Evolutionary conservation across 2,888 invertebrate genomes (phyloP), one percentile per base, ranked within the genome.

Genomic region (Xestia sexstrigata): DNA sequence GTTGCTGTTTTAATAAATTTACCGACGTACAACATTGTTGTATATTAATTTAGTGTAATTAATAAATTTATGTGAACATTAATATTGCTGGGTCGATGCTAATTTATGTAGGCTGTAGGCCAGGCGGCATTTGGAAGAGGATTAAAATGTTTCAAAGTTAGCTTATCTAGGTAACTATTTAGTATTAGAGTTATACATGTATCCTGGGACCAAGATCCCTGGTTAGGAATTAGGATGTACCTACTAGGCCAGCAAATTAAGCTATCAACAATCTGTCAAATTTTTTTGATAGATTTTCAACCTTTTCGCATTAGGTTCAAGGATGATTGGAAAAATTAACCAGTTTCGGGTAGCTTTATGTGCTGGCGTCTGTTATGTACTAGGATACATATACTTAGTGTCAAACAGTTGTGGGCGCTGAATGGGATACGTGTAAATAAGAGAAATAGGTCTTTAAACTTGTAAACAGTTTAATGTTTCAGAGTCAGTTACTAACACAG

Each of bases 1-100:
- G 83, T 74, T 60, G 42, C 65, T 49, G 26, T 47, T 71, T 58
- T 76, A 84, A 69, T 81, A n/a, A 74, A 81, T 75, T 75, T 82
- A 65, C 62, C 66, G 68, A 65, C 55, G 52, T 26, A 8, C 74
- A n/a, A 81, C 81, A 82, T 42, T 63, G 62, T 77, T 58, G 49
- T 45, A 42, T 35, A 75, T 75, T 66, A 55, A 79, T 83, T 60
- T 17, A n/a, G 23, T 62, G 60, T 81, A 81, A 66, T 83, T 84
- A 83, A 76, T 77, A 81, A 62, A 20, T 81, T 76, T 74, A 81
- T 69, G 63, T 69, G 42, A 35, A 62, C 70, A 74, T 74, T 81
- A 71, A 58, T 7, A 42, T 47, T 35, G 26, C 30, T n/a, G 55
- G 74, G n/a, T 35, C 70, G 42, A 82, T 49, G 77, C 17, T 49